Percentiles rank a stretch among this genome's conserved stretches.
Evolutionary conservation across 2,888 invertebrate species (phyloP).

Genomic region (Tolmerus cingulatus): DNA sequence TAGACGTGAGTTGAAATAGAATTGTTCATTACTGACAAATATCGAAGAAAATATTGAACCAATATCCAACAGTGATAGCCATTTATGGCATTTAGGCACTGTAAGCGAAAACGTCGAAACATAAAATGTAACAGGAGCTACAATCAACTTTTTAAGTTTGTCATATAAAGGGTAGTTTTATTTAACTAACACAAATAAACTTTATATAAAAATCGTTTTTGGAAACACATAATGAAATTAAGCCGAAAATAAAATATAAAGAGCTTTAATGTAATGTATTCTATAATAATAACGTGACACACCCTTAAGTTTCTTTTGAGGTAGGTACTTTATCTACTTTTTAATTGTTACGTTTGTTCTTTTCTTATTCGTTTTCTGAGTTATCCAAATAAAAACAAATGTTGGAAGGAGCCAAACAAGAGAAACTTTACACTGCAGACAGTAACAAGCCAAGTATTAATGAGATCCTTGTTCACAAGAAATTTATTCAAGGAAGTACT

Average conservation of each 20-base stretch:
- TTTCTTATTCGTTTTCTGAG: background rate
- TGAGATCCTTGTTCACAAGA: background rate
- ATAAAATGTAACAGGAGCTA: too few relatives aligned
- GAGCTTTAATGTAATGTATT: background rate
- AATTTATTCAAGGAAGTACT: background rate
- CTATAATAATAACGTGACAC: background rate
- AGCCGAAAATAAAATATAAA: background rate
- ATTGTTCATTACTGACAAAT: too few relatives aligned
- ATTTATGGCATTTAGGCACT: too few relatives aligned
- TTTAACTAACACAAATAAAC: too few relatives aligned
- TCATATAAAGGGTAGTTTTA: too few relatives aligned
- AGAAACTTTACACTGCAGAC: background rate
- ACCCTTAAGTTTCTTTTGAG: background rate
- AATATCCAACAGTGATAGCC: too few relatives aligned
- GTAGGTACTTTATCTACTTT: background rate
- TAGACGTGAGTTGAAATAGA: too few relatives aligned
- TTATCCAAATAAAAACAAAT: background rate
- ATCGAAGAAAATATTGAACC: too few relatives aligned
- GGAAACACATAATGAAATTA: too few relatives aligned
- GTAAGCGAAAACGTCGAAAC: too few relatives aligned
- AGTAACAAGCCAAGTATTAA: background rate
- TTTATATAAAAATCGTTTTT: too few relatives aligned
- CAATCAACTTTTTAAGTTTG: too few relatives aligned
- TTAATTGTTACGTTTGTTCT: background rate
- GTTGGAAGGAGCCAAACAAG: background rate